Evolutionary conservation across 1,140 invertebrate genomes (phyloP).

Genomic region (Camponotus pennsylvanicus): DNA sequence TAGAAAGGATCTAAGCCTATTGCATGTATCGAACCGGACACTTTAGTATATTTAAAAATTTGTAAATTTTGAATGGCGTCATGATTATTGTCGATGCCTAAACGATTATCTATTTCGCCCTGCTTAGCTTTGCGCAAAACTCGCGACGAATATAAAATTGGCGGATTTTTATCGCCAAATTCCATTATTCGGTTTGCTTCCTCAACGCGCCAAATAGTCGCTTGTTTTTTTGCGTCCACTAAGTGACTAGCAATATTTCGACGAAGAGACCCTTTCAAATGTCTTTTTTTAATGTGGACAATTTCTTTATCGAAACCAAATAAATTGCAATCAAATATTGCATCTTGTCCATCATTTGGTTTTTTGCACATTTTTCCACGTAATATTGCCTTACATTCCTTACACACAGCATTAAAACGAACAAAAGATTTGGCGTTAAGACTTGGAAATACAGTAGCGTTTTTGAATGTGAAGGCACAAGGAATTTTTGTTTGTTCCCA

Average conservation of each 20-base stretch:
- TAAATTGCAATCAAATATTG: too few species aligned
- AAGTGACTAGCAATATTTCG: conserved; percentile 6
- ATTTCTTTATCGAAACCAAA: too few species aligned
- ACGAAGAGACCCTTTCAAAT: background rate
- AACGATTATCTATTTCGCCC: background rate
- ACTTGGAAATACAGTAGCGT: too few species aligned
- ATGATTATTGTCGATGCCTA: background rate
- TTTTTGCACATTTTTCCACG: too few species aligned
- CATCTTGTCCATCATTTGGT: too few species aligned
- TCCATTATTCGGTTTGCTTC: background rate
- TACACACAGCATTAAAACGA: too few species aligned
- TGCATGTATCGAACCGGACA: background rate
- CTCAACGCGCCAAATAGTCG: background rate
- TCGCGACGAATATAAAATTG: background rate
- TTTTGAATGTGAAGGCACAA: too few species aligned
- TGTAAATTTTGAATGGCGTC: conserved; percentile 4
- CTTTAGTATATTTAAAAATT: conserved; percentile 4
- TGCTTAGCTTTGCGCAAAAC: background rate
- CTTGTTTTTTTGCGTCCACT: background rate
- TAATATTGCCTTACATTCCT: too few species aligned
- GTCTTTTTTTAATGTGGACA: too few species aligned
- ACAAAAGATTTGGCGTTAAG: too few species aligned
- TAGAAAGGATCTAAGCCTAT: conserved; percentile 10
- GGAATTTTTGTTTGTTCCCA: too few species aligned
- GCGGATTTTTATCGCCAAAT: background rate